Evolutionary conservation across 2,113 vertebrate genomes (phyloP), one percentile per base, ranked within the genome.

Genomic region (Cacatua alba): DNA sequence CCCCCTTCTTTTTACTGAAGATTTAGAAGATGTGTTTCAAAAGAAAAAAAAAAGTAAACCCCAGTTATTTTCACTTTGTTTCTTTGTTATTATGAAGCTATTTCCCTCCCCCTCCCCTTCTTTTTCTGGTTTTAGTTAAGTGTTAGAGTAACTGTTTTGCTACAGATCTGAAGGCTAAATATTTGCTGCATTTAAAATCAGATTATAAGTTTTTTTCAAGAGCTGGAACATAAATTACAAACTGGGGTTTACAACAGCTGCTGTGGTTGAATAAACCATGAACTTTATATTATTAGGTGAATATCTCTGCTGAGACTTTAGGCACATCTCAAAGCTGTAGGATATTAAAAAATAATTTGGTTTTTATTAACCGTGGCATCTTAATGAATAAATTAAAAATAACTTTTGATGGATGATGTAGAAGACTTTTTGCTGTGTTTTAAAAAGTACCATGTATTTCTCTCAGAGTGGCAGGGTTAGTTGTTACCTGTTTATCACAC

Each of bases 181-280:
- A 87, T 65, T 25, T 78, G 41, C 84, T 93, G 49, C 80, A 94
- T 94, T 93, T 89, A 86, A 94, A 91, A 95, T 95, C 59, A 94
- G 63, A 89, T 72, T 78, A 88, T 93, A 97, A 95, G 89, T 95
- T 48, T 97, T 83, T 96, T 97, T 94, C 59, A 75, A 95, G 83
- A 95, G 39, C 55, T 95, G 81, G 44, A 96, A 97, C 96, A 93
- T 88, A 95, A 95, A 95, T 92, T 53, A 83, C 75, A 97, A 77
- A 62, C 59, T 72, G 82, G 67, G 15, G 57, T 96, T 95, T 97
- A 75, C 65, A 97, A 86, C 88, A 96, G 74, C 48, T 96, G 67
- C 78, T 95, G 62, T 89, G 55, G 60, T 46, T 97, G 88, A 97
- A 97, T 96, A 96, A 97, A 95, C 91, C 84, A 97, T 95, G 79